phyloP scores from a whole-genome alignment of 2,797 vertebrate species.

The Galagoides demidoff region DNA sequence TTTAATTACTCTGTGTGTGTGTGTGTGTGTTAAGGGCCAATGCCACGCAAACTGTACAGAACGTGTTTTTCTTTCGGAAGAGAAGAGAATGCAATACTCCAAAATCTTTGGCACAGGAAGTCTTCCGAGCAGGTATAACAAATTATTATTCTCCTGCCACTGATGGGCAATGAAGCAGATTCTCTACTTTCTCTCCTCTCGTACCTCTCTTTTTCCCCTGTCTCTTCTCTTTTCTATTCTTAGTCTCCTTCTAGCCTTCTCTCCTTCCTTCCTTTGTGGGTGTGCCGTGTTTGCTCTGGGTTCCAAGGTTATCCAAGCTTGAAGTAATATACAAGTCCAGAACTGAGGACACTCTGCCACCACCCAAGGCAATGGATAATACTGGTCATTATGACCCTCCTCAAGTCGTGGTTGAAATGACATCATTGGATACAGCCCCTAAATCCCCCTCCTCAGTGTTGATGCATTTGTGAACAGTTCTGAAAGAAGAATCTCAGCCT shows the following conservation, averaged over 20 bases:
- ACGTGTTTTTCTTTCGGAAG: background rate
- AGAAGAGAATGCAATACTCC: background rate
- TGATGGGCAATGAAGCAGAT: background rate
- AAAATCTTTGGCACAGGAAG: background rate
- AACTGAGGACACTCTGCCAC: background rate
- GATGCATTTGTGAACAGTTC: constrained; percentile 20
- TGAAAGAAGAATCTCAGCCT: constrained; percentile 34
- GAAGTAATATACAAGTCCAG: background rate
- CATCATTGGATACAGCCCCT: background rate
- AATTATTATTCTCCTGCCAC: background rate
- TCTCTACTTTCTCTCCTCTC: background rate
- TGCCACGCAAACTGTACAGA: background rate
- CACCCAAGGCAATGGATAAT: background rate
- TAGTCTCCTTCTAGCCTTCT: background rate
- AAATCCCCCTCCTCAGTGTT: background rate
- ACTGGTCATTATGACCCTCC: background rate
- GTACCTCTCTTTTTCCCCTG: background rate
- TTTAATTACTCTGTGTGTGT: background rate
- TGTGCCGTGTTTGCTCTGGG: background rate
- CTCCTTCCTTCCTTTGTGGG: background rate
- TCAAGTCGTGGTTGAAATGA: background rate
- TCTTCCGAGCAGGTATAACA: background rate
- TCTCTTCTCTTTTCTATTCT: background rate
- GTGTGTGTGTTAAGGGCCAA: background rate
- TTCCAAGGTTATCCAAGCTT: background rate